Base-by-base conservation (phyloP, 2,113 vertebrate species). In the Polypterus senegalus region DNA sequence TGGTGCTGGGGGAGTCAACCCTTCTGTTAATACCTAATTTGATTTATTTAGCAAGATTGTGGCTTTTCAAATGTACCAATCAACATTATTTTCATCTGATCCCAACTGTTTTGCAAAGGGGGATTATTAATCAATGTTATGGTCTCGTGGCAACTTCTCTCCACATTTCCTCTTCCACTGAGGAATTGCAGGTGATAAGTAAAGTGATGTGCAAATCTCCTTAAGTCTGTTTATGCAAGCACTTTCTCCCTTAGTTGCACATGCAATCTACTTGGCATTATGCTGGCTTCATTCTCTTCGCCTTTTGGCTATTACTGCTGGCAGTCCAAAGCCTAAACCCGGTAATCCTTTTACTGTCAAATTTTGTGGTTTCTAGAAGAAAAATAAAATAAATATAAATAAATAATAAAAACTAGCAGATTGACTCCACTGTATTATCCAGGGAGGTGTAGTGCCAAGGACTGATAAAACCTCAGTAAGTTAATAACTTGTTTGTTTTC, bases 301-400 rank as follows among this genome's bases (percentile, higher is more conserved):
- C 86, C 84, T 88, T 83, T 89, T 88, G 87, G 86, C 87, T 87
- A 90, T 89, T 88, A 88, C 88, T 84, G 86, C 84, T 83, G 88
- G 86, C 88, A 87, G 85, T 88, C 90, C 78, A 79, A 86, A 86
- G 87, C 85, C 89, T 88, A 87, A 89, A 92, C 86, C 89, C 90
- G 89, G 89, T 96, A 98, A 96, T 98, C 93, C 93, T 90, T 92
- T 97, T 91, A 94, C 91, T 86, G 81, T 85, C 86, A 90, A 88
- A 88, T 88, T 88, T 91, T 89, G 81, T 78, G 83, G 83, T 80
- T 83, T 88, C 47, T 7, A 66, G 79, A 70, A 67, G 73, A 76
- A 71, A 80, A 59, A 51, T 43, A 4, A 45, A 76, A 79, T 82
- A 83, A 82, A 83, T 80, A 58, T 61, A 70, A 63, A 66, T 63